phyloP scores from a whole-genome alignment of 2,888 invertebrate species.

The Mycalesis mineus region DNA sequence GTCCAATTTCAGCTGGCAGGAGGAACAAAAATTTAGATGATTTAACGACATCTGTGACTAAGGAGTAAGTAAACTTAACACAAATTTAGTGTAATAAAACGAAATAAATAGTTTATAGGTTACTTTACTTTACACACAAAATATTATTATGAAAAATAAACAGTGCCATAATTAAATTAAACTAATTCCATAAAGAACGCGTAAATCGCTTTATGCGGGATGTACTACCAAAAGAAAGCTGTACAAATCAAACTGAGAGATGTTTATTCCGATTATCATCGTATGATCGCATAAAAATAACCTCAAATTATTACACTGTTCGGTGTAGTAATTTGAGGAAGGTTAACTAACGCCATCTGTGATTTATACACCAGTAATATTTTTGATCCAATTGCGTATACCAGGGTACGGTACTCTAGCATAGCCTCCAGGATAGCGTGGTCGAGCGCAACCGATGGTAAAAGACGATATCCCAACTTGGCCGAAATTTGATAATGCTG shows the following conservation, averaged over 20 bases:
- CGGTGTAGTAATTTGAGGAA: neutral
- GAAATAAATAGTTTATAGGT: neutral
- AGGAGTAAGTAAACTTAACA: too few relatives aligned
- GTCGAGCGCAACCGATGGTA: conserved; percentile 41
- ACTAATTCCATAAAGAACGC: neutral
- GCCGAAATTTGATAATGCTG: conserved; percentile 33
- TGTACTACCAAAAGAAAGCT: neutral
- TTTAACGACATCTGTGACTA: too few relatives aligned
- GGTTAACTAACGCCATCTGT: neutral
- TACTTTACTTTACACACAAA: neutral
- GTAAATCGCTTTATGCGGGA: neutral
- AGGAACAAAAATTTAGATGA: too few relatives aligned
- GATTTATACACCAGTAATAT: conserved; percentile 12
- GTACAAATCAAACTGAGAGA: neutral
- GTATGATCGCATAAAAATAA: too few relatives aligned
- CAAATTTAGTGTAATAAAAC: too few relatives aligned
- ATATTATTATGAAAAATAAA: neutral
- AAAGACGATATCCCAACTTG: conserved; percentile 41
- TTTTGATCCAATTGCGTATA: conserved; percentile 33
- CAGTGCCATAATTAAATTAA: conserved; percentile 2
- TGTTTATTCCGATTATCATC: too few relatives aligned
- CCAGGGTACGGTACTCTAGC: conserved; percentile 28
- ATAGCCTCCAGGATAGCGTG: conserved; percentile 39
- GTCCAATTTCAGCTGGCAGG: too few relatives aligned
- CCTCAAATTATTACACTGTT: neutral